phyloP scores from a whole-genome alignment of 2,888 invertebrate genomes.

The Lithophane socia region DNA sequence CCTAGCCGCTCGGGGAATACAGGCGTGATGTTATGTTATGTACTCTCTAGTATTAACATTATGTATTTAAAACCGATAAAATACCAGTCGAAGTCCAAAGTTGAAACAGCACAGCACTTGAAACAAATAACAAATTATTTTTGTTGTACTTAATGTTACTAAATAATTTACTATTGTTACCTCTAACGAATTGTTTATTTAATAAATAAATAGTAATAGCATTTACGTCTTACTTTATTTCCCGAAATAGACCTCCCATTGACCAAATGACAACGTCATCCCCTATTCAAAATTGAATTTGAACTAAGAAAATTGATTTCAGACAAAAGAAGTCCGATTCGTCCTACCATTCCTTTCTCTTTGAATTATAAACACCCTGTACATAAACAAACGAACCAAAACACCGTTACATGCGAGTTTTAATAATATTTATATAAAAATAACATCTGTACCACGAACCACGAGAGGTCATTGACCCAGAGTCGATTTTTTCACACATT shows the following conservation, averaged over 20 bases:
- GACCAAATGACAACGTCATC: background rate
- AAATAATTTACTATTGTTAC: background rate
- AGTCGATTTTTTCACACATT: constrained; percentile 41
- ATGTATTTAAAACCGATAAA: background rate
- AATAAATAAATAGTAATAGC: background rate
- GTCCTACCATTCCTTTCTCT: constrained; percentile 7
- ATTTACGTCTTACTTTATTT: constrained; percentile 9
- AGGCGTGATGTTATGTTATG: no score
- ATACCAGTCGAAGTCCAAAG: background rate
- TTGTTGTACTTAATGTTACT: background rate
- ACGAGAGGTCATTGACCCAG: constrained; percentile 33
- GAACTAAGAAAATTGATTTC: background rate
- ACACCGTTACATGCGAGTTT: constrained; percentile 44
- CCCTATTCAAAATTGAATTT: background rate
- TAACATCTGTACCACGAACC: constrained; percentile 43
- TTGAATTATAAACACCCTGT: background rate
- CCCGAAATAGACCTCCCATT: background rate
- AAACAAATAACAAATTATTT: background rate
- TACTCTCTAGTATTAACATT: background rate
- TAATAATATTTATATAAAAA: constrained; percentile 54
- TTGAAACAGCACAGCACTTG: background rate
- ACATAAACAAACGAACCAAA: constrained; percentile 24
- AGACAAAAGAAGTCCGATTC: constrained; percentile 31
- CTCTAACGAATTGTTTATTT: background rate
- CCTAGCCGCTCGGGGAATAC: no score